Conservation (phyloP, 1,140 invertebrate genomes). For the Drosophila watanabei region DNA sequence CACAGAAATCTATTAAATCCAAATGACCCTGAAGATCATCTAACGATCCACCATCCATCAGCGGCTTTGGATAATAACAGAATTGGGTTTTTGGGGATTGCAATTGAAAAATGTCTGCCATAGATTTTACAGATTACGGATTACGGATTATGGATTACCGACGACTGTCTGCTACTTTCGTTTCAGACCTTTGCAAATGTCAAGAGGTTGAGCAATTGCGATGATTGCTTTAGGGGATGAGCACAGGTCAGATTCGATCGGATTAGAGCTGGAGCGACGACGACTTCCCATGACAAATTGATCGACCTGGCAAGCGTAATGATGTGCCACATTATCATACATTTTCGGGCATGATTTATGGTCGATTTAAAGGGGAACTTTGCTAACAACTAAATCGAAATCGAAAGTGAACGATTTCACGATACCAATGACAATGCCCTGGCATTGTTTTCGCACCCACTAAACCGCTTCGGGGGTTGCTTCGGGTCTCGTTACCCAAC, state of each 20-base stretch:
- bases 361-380: slow-evolving; percentile 22
- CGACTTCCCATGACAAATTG: slow-evolving; percentile 53
- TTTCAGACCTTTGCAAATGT: slow-evolving; percentile 61
- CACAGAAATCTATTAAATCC: slow-evolving; percentile 73
- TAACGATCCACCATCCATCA: slow-evolving; percentile 49
- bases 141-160: slow-evolving; percentile 4
- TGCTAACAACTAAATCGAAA: slow-evolving; percentile 40
- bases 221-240: slow-evolving; percentile 38
- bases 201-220: slow-evolving; percentile 63
- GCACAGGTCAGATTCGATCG: slow-evolving; percentile 29
- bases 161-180: slow-evolving; percentile 46
- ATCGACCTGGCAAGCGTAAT: slow-evolving; percentile 49
- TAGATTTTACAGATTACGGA: slow-evolving; percentile 42
- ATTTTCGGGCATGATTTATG: slow-evolving; percentile 45
- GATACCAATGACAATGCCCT: slow-evolving; percentile 49
- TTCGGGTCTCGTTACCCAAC: slow-evolving; percentile 27
- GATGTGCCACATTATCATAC: slow-evolving; percentile 53
- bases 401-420: slow-evolving; percentile 53
- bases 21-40: slow-evolving; percentile 71
- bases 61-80: slow-evolving; percentile 63
- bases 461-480: slow-evolving; percentile 19
- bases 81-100: slow-evolving; percentile 61
- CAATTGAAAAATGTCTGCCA: slow-evolving; percentile 73
- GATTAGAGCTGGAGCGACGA: slow-evolving; percentile 32
- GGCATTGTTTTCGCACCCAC: slow-evolving; percentile 53